phyloP scores from a whole-genome alignment of 2,113 vertebrate species.

The Lates calcarifer region DNA sequence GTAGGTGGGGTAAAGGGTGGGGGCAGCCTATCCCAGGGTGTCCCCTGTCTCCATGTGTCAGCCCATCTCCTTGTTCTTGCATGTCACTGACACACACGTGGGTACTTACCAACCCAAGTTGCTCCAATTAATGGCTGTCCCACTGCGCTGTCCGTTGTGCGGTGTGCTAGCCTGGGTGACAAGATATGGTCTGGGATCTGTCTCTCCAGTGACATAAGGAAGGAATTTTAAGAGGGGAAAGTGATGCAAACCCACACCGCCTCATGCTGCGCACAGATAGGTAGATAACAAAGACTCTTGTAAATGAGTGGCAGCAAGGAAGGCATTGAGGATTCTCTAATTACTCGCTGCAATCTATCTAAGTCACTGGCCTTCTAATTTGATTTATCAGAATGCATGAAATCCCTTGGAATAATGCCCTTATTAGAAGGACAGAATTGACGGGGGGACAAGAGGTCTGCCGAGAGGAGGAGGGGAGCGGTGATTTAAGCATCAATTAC shows the following conservation, averaged over 20 bases:
- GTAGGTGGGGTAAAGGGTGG: constrained; percentile 15
- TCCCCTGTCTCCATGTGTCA: constrained; percentile 87
- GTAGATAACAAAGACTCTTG: constrained; percentile 83
- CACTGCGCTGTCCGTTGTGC: constrained; percentile 91
- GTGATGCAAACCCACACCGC: constrained; percentile 74
- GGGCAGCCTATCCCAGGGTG: constrained; percentile 65
- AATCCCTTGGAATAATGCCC: constrained; percentile 84
- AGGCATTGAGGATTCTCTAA: constrained; percentile 86
- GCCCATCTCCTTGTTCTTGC: constrained; percentile 84
- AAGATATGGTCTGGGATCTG: constrained; percentile 95
- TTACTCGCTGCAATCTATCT: constrained; percentile 85
- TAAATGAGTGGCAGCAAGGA: constrained; percentile 84
- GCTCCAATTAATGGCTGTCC: constrained; percentile 98
- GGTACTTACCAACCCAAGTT: constrained; percentile 90
- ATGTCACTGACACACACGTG: constrained; percentile 91
- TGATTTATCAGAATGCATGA: constrained; percentile 87
- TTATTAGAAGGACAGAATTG: constrained; percentile 85
- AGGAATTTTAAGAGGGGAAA: constrained; percentile 84
- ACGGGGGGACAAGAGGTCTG: constrained; percentile 82
- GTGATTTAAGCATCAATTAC: constrained; percentile 86
- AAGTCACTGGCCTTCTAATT: constrained; percentile 86
- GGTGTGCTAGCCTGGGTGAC: constrained; percentile 90
- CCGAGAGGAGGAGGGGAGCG: constrained; percentile 69
- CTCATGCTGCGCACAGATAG: constrained; percentile 81
- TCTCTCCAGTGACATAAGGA: constrained; percentile 94